Evolutionary conservation across 2,113 vertebrate genomes (phyloP), one percentile per base, ranked within the genome.

Genomic region (Danio rerio): DNA sequence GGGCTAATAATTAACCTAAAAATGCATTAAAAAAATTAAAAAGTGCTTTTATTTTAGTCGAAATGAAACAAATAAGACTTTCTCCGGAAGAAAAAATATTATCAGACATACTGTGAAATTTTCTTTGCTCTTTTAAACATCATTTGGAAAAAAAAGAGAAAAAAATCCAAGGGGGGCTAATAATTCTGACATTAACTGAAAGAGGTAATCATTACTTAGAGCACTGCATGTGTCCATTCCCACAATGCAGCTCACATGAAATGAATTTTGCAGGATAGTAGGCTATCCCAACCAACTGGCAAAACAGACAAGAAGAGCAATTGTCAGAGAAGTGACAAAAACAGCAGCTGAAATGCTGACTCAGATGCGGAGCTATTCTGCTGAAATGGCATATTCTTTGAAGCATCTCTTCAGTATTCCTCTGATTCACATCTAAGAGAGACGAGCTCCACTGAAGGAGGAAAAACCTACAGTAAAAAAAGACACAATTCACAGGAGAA

Each of bases 321-420:
- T 43, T 65, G 13, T 65, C 62, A 42, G 62, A 63, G 31, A 43
- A 65, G 62, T 65, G 13, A 56, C 61, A 40, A 16, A 65, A 65
- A n/a, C 63, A 45, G 4, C 7, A 66, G 7, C 8, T 43, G 16
- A 7, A 66, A 42, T 43, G 63, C 63, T 66, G 8, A 70, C 66
- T 12, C 43, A 49, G 10, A 47, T 9, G 43, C 13, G 21, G 56
- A 69, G 18, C 43, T 15, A 43, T 62, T 49, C n/a, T 15, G n/a
- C n/a, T 70, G 10, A 70, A 70, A 70, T 50, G 10, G 45, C 68
- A 70, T 20, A 9, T 47, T 47, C 66, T 50, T 18, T 50, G 7
- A 50, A 50, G 47, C 68, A 21, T 70, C 31, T 40, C 65, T 20
- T 47, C 43, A 50, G 4, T 13, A 5, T 21, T 50, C 49, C 9